Conservation (phyloP, 2,888 invertebrate genomes). For the Pemphredon lugubris region DNA sequence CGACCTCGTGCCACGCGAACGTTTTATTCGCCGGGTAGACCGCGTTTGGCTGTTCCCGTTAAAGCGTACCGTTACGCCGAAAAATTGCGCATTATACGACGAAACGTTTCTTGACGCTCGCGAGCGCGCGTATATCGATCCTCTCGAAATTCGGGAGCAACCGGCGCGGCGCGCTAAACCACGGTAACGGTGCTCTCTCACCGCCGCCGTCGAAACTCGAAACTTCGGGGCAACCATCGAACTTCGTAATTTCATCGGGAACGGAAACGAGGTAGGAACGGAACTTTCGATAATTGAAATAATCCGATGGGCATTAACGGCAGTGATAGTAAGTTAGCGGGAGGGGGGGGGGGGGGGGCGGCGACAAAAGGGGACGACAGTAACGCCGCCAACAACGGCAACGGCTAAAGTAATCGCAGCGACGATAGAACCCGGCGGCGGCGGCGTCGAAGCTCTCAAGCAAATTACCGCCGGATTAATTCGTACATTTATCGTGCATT, state of each 20-base stretch:
- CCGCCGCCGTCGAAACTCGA: background rate
- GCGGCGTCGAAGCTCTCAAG: constrained; percentile 34
- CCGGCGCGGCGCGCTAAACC: background rate
- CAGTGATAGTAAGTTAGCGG: too few species aligned
- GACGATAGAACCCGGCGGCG: too few species aligned
- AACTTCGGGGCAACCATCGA: background rate
- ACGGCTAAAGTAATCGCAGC: constrained; percentile 22
- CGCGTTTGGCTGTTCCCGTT: too few species aligned
- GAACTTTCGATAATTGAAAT: constrained; percentile 31
- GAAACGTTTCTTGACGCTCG: too few species aligned
- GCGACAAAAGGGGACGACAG: background rate
- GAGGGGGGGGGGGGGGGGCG: background rate
- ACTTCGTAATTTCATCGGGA: background rate
- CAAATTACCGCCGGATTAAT: constrained; percentile 67
- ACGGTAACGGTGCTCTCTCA: background rate
- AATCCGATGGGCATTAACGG: too few species aligned
- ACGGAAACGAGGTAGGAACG: constrained; percentile 1
- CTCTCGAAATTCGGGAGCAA: too few species aligned
- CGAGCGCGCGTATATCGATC: too few species aligned
- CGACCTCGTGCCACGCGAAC: background rate
- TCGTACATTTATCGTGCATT: constrained; percentile 65
- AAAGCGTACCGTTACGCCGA: too few species aligned
- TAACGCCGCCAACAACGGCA: constrained; percentile 7
- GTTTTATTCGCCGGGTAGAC: background rate
- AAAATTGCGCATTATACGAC: background rate